These are phyloP conservation scores for Spinibarbus caldwelli DNA, from an alignment of 2,797 vertebrate genomes.

Conservation along the genomic window DNA sequence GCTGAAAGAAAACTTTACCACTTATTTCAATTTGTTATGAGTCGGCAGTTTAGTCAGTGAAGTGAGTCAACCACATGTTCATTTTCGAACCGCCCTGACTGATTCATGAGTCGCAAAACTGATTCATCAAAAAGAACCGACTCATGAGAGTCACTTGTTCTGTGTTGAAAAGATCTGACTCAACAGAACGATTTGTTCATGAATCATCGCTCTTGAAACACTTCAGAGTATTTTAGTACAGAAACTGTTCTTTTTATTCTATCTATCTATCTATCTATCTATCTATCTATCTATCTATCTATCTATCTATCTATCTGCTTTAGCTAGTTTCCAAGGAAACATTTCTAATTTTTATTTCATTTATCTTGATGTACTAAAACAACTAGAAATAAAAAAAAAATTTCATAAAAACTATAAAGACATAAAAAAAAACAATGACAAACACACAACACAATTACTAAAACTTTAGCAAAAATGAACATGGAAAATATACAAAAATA, in stretches of 20 bases:
- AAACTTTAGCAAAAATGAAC: not conserved
- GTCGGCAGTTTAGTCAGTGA: not conserved
- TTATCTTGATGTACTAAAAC: not conserved
- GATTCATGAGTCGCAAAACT: not conserved
- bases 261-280: too few species aligned
- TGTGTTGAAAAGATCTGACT: not conserved
- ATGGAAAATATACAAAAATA: not conserved
- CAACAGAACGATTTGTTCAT: not conserved
- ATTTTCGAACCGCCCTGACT: not conserved
- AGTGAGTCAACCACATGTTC: not conserved
- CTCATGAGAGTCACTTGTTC: not conserved
- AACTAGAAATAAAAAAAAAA: not conserved
- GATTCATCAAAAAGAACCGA: constrained; percentile 1
- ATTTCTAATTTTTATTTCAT: too few species aligned
- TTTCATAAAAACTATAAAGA: too few species aligned
- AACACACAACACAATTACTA: not conserved
- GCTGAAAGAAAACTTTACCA: not conserved
- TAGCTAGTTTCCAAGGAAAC: too few species aligned
- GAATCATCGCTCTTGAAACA: too few species aligned
- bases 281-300: too few species aligned
- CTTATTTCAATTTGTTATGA: not conserved
- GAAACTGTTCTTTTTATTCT: not conserved
- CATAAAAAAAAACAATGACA: not conserved
- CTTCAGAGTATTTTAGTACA: not conserved
- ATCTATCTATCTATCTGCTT: too few species aligned